Conservation (phyloP, 2,888 invertebrate genomes). For the Pristionchus maxplancki region DNA sequence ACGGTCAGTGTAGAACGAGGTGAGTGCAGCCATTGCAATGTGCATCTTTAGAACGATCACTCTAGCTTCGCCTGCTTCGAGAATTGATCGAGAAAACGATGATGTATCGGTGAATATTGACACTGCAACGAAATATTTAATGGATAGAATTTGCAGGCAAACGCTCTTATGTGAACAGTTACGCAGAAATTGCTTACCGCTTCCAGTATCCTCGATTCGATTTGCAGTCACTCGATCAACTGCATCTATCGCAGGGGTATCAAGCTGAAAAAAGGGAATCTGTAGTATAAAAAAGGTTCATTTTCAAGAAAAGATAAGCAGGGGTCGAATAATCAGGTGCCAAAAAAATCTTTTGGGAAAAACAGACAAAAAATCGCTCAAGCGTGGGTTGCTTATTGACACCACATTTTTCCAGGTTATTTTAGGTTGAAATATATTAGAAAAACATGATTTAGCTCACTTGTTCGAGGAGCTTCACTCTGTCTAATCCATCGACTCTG, state of each 20-base stretch:
- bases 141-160: background rate
- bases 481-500: background rate
- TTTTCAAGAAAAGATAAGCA: too few relatives aligned
- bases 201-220: background rate
- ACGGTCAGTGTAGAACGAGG: slow-evolving; percentile 9
- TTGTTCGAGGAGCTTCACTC: slow-evolving; percentile 12
- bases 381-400: too few relatives aligned
- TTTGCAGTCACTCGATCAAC: background rate
- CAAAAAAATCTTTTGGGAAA: background rate
- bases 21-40: background rate
- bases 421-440: too few relatives aligned
- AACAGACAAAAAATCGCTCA: background rate
- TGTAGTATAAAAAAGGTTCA: too few relatives aligned
- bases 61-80: background rate
- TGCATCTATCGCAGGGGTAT: background rate
- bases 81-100: background rate
- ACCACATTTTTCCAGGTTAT: too few relatives aligned
- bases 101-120: slow-evolving; percentile 10
- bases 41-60: background rate
- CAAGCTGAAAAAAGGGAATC: slow-evolving; percentile 9
- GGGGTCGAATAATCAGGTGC: too few relatives aligned
- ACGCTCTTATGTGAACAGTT: background rate
- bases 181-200: background rate
- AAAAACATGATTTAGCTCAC: background rate
- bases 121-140: background rate